A percentile compares a stretch with the other conserved stretches of the same genome.
These are phyloP conservation scores for Haliclystus octoradiatus DNA, from an alignment of 30 jellyfish, hydroid and myxozoan species.

Conservation along the genomic window DNA sequence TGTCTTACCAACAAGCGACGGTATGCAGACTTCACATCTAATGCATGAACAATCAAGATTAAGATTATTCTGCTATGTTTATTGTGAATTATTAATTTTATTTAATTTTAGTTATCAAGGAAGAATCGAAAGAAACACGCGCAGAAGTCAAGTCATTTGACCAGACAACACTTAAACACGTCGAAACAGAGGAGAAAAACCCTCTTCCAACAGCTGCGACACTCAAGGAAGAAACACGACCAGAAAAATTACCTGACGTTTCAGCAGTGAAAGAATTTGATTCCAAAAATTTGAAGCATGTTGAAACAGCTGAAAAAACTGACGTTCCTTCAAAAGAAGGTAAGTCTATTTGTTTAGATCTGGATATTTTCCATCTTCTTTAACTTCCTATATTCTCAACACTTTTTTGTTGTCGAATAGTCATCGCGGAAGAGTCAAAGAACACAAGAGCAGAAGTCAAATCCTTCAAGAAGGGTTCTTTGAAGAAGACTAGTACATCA, in stretches of 20 bases:
- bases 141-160: slow-evolving; percentile 81
- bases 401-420: slow-evolving; percentile 7
- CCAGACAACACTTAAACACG: slow-evolving; percentile 49
- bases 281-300: slow-evolving; percentile 35
- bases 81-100: background rate
- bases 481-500: slow-evolving; percentile 71
- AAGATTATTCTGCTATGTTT: background rate
- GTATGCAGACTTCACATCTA: slow-evolving; percentile 20
- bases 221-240: slow-evolving; percentile 59
- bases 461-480: slow-evolving; percentile 42
- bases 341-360: too few species aligned
- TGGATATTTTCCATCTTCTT: too few species aligned
- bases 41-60: background rate
- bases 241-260: slow-evolving; percentile 57
- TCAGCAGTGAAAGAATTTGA: slow-evolving; percentile 37
- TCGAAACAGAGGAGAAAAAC: slow-evolving; percentile 65
- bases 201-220: slow-evolving; percentile 67
- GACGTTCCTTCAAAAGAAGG: slow-evolving; percentile 67
- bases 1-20: slow-evolving; percentile 85
- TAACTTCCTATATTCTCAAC: too few species aligned
- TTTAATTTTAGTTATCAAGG: slow-evolving; percentile 43
- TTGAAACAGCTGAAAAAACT: slow-evolving; percentile 41
- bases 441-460: slow-evolving; percentile 71
- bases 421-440: slow-evolving; percentile 44
- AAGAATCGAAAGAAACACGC: slow-evolving; percentile 65